These are phyloP conservation scores for Athene cunicularia DNA, from an alignment of 2,113 vertebrate species.

Conservation along the genomic window DNA sequence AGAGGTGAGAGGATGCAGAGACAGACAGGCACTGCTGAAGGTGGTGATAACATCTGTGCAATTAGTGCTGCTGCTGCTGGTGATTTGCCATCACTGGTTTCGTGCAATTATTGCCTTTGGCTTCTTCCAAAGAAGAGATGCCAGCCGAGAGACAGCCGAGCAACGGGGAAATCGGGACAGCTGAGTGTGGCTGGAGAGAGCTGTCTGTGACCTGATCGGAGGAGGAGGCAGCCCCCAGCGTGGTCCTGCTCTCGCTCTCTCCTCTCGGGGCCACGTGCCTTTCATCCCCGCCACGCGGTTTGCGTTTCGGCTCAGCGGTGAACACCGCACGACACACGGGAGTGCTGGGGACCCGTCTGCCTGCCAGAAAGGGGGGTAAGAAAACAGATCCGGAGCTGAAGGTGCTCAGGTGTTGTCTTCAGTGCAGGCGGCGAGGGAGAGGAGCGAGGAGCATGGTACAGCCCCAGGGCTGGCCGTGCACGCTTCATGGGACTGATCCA, in stretches of 20 bases:
- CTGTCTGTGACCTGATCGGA: neutral
- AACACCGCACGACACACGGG: accelerated
- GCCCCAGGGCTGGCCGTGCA: accelerated
- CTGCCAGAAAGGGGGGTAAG: neutral
- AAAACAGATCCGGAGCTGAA: neutral
- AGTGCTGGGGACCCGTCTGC: neutral
- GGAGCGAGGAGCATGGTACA: neutral
- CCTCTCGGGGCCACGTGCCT: neutral
- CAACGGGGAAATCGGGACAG: neutral
- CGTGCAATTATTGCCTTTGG: neutral
- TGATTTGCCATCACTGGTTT: neutral
- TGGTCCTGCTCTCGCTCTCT: neutral
- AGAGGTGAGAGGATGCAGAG: neutral
- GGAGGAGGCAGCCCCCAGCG: neutral
- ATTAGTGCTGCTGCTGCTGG: neutral
- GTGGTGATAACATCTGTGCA: neutral
- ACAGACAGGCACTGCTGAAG: neutral
- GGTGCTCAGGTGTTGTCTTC: neutral
- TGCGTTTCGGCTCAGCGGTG: accelerated
- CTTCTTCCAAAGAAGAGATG: neutral
- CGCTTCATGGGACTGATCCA: neutral
- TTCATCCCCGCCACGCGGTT: neutral
- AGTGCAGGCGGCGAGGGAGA: neutral
- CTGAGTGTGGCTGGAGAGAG: neutral
- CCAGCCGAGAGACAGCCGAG: neutral